Base-by-base conservation (phyloP, 1,140 invertebrate species). In the Zelostemma sp. region DNA sequence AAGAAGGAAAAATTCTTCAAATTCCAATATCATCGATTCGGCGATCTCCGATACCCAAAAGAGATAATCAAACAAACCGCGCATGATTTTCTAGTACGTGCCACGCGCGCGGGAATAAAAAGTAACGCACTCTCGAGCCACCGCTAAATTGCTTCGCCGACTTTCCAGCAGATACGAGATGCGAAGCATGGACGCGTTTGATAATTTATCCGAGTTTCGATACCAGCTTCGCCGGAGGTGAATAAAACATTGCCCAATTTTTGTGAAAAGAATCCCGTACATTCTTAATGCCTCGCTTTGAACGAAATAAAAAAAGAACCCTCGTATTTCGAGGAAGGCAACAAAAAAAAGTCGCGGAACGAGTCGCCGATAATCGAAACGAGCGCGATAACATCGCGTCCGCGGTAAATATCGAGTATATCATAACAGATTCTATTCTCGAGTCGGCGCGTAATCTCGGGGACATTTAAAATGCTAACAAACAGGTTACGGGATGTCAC, bases 51-150 rank as follows among this genome's bases (percentile, higher is more conserved):
- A 28, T n/a, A n/a, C n/a, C n/a, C n/a, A n/a, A n/a, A n/a, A n/a
- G 11, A 40, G 35, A 40, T 40, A 40, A 40, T 40, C 35, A 4
- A 11, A 15, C 35, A 40, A 40, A 40, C 2, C 11, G 35, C 14
- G 35, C 35, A 40, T 40, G 35, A 40, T 40, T 40, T 40, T 40
- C 35, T 40, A 40, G 35, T 40, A 40, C 35, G 35, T 40, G 35
- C 35, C 35, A 40, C 35, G 11, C 35, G 35, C 11, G 35, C 35
- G 11, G 2, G 35, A 40, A 40, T 40, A 40, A 40, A 40, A 40
- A 40, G 35, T 40, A 40, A 40, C 35, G 35, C 35, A 40, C 35
- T 40, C 35, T 5, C 5, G 35, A 40, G 35, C 8, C 3, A 3
- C 2, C 2, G 35, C n/a, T 40, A 40, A 12, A 40, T 40, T 40